Conservation (phyloP, 2,888 invertebrate genomes). For the Falcaria lacertinaria region DNA sequence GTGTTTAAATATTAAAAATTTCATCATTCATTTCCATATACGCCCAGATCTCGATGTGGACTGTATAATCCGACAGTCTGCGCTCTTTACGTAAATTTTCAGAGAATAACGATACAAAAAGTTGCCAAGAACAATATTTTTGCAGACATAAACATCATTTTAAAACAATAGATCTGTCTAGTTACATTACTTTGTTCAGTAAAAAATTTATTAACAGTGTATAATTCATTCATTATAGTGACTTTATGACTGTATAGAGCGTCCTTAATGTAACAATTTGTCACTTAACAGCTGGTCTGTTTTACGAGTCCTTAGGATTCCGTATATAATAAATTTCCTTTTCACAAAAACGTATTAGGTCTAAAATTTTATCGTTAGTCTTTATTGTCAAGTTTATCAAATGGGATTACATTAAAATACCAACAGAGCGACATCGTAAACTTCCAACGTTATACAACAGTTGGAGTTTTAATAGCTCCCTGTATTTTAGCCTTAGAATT, state of each 20-base stretch:
- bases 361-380: constrained; percentile 55
- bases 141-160: constrained; percentile 6
- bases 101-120: neutral
- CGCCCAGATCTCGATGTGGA: neutral
- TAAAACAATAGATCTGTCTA: constrained; percentile 12
- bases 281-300: constrained; percentile 61
- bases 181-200: constrained; percentile 25
- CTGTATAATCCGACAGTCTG: neutral
- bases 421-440: constrained; percentile 45
- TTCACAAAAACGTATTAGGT: constrained; percentile 58
- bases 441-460: constrained; percentile 34
- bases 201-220: constrained; percentile 46
- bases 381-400: constrained; percentile 59
- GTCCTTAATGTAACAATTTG: constrained; percentile 58
- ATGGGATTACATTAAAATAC: constrained; percentile 45
- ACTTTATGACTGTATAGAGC: constrained; percentile 54
- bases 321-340: constrained; percentile 51
- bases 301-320: constrained; percentile 51
- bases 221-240: constrained; percentile 58
- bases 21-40: constrained; percentile 30
- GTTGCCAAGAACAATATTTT: neutral
- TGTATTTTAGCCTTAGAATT: constrained; percentile 39
- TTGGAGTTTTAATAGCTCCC: constrained; percentile 41
- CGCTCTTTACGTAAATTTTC: neutral
- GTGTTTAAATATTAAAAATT: constrained; percentile 53